Evolutionary conservation across 2,113 vertebrate genomes (phyloP).

Genomic region (Odontophorus gujanensis): DNA sequence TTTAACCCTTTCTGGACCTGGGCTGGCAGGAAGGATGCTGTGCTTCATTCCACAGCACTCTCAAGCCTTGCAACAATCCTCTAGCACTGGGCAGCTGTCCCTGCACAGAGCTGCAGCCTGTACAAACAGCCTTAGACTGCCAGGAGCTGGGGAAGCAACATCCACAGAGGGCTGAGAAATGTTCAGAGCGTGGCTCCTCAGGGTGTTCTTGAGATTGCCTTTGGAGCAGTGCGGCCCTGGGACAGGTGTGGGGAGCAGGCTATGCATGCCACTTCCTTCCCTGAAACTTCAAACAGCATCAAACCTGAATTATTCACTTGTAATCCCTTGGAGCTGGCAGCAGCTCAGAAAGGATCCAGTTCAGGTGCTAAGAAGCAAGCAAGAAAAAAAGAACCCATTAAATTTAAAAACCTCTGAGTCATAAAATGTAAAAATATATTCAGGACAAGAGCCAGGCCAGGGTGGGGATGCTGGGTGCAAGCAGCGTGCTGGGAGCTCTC

Average conservation of each 20-base stretch:
- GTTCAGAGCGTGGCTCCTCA: not conserved
- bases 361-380: slow-evolving; percentile 73
- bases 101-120: not conserved
- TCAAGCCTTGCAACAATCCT: accelerated
- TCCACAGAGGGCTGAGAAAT: not conserved
- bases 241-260: slow-evolving; percentile 24
- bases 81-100: not conserved
- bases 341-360: slow-evolving; percentile 67
- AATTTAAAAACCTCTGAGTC: slow-evolving; percentile 74
- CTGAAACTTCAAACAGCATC: slow-evolving; percentile 72
- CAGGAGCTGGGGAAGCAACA: not conserved
- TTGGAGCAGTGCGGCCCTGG: not conserved
- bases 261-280: not conserved
- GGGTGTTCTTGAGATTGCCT: not conserved
- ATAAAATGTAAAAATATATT: slow-evolving; percentile 66
- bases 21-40: not conserved
- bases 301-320: slow-evolving; percentile 77
- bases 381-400: slow-evolving; percentile 69
- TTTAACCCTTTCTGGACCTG: not conserved
- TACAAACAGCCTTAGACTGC: not conserved
- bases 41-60: accelerated
- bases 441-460: slow-evolving; percentile 39
- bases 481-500: not conserved
- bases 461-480: not conserved
- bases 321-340: slow-evolving; percentile 68